Conservation (phyloP, 2,888 invertebrate genomes). For the Molorchus minor region DNA sequence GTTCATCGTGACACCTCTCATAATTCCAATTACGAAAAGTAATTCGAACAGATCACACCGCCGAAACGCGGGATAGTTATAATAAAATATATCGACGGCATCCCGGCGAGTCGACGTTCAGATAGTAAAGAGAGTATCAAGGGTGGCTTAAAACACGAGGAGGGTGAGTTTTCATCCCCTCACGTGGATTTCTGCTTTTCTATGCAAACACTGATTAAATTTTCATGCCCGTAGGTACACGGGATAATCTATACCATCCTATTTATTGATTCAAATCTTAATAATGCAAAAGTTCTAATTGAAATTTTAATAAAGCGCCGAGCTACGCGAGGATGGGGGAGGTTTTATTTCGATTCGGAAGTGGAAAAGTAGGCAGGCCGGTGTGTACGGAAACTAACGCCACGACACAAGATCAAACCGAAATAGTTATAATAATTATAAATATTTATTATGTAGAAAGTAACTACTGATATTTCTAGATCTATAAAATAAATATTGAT, state of each 20-base stretch:
- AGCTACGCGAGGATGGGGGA: background rate
- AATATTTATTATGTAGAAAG: no score
- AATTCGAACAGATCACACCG: conserved; percentile 30
- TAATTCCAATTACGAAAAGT: conserved; percentile 28
- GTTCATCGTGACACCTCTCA: no score
- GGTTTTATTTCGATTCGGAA: background rate
- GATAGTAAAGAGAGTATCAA: conserved; percentile 26
- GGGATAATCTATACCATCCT: conserved; percentile 52
- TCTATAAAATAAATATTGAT: no score
- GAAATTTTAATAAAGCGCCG: conserved; percentile 43
- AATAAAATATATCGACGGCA: conserved; percentile 35
- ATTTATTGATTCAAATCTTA: conserved; percentile 50
- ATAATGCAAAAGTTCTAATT: conserved; percentile 51
- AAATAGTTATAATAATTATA: no score
- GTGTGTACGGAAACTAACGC: no score
- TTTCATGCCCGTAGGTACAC: conserved; percentile 55
- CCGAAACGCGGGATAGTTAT: conserved; percentile 11
- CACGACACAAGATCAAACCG: no score
- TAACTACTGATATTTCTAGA: no score
- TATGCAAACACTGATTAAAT: conserved; percentile 57
- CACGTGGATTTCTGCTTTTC: conserved; percentile 53
- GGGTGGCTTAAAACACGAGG: conserved; percentile 37
- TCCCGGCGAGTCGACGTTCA: conserved; percentile 8
- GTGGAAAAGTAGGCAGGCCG: background rate
- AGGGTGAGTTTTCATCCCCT: conserved; percentile 50